Evolutionary conservation across 2,797 vertebrate genomes (phyloP).

Genomic region (Naso thynnoides): DNA sequence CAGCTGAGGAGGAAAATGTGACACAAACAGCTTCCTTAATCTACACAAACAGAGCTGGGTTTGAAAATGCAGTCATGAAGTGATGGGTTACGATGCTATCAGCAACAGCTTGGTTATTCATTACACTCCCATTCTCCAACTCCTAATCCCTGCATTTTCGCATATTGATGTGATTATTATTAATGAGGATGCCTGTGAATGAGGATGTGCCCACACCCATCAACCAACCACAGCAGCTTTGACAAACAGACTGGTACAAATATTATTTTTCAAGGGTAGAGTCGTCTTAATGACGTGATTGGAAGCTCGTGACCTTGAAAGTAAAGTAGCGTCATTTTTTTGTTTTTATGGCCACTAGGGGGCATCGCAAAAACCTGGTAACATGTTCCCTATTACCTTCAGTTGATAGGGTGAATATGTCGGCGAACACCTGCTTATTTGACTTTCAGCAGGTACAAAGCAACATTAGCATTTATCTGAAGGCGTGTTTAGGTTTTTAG

Average conservation of each 20-base stretch:
- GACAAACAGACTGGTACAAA: background rate
- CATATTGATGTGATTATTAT: conserved; percentile 11
- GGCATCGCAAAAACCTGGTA: background rate
- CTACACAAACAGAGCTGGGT: background rate
- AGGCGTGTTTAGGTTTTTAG: background rate
- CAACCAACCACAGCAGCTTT: background rate
- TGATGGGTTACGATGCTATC: conserved; percentile 18
- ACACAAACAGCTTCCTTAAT: conserved; percentile 19
- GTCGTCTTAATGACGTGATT: background rate
- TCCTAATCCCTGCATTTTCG: conserved; percentile 10
- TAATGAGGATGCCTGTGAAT: background rate
- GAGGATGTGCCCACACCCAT: background rate
- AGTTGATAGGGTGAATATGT: background rate
- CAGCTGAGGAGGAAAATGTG: conserved; percentile 32
- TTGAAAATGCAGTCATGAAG: background rate
- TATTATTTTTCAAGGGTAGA: no score
- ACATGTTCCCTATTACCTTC: background rate
- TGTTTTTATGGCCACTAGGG: background rate
- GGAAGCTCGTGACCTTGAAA: background rate
- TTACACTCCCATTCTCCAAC: conserved; percentile 13
- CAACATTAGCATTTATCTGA: background rate
- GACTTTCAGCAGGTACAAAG: no score
- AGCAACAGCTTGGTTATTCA: background rate
- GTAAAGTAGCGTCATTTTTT: background rate
- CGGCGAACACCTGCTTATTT: background rate